A percentile compares a stretch with the other conserved stretches of the same genome.
Conservation (phyloP, 1,140 invertebrate genomes). For the Calliopsis andreniformis region DNA sequence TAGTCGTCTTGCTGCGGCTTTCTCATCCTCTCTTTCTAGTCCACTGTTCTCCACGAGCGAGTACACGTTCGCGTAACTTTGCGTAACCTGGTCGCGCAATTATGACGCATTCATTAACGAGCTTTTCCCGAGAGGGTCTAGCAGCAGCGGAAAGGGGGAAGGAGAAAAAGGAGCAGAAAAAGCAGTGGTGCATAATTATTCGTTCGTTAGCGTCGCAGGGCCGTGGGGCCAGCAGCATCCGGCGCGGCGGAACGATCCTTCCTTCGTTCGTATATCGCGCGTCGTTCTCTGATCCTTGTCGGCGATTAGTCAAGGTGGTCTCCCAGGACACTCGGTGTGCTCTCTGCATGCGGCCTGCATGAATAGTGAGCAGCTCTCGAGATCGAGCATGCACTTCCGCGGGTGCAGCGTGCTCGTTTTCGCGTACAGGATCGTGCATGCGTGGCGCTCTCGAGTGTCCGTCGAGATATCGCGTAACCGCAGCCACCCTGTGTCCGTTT, state of each 20-base stretch:
- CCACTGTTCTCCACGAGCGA: not conserved
- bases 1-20: too few relatives aligned
- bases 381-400: not conserved
- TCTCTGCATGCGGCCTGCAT: not conserved
- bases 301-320: slow-evolving; percentile 34
- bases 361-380: not conserved
- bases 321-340: not conserved
- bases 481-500: not conserved
- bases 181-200: not conserved
- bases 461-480: not conserved
- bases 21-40: not conserved
- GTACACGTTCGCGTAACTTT: not conserved
- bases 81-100: not conserved
- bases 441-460: too few relatives aligned
- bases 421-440: not conserved
- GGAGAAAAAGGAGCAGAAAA: not conserved
- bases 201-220: slow-evolving; percentile 2
- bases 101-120: not conserved
- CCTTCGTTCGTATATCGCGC: not conserved
- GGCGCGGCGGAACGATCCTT: not conserved
- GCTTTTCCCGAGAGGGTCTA: too few relatives aligned
- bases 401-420: not conserved
- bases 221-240: not conserved
- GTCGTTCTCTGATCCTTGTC: slow-evolving; percentile 27
- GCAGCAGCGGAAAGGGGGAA: not conserved